Conservation (phyloP, 2,113 vertebrate species). For the Lepidothrix coronata region DNA sequence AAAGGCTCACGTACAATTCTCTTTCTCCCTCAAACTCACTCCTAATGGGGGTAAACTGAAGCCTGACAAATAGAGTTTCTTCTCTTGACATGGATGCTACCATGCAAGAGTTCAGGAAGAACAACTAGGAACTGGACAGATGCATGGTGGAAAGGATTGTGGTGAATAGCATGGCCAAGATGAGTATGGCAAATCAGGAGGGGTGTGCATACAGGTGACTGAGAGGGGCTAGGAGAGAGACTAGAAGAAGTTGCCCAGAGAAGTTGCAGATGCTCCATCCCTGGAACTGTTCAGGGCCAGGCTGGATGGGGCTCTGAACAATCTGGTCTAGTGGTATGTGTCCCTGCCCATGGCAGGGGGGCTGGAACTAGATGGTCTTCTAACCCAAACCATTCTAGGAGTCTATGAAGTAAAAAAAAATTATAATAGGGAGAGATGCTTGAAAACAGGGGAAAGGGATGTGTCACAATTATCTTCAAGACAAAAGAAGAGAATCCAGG, state of each 20-base stretch:
- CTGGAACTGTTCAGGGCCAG: not conserved
- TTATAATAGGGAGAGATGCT: not conserved
- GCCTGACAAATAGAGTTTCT: not conserved
- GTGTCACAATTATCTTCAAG: not conserved
- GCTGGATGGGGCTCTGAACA: not conserved
- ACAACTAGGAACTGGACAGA: not conserved
- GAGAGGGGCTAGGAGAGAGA: not conserved
- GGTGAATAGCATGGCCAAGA: not conserved
- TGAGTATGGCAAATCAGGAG: not conserved
- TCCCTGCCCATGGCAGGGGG: rapidly evolving
- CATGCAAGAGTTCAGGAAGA: not conserved
- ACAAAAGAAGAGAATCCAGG: not conserved
- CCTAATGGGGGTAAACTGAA: not conserved
- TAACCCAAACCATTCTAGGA: not conserved
- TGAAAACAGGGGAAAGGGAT: not conserved
- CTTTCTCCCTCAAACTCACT: not conserved
- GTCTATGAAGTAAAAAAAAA: not conserved
- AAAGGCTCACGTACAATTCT: not conserved
- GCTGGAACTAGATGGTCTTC: not conserved
- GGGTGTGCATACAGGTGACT: not conserved
- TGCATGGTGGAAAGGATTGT: not conserved
- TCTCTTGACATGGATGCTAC: not conserved
- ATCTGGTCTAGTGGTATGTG: not conserved
- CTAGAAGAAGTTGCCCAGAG: not conserved
- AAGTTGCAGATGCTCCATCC: not conserved